Conservation (phyloP, 2,113 vertebrate genomes). For the Diphyllodes magnificus region DNA sequence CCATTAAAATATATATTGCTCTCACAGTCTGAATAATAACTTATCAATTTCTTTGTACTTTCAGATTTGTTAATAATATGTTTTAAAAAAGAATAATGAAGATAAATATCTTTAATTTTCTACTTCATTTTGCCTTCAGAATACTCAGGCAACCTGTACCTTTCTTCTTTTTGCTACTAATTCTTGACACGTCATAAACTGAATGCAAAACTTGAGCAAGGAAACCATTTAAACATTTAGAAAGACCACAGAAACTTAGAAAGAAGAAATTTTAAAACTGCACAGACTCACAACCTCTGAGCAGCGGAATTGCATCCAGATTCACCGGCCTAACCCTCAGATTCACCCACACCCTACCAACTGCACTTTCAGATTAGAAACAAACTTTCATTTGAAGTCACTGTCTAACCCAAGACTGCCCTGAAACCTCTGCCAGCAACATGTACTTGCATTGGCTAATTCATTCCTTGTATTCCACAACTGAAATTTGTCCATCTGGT, state of each 20-base stretch:
- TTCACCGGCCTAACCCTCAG: not conserved
- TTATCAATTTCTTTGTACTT: constrained; percentile 13
- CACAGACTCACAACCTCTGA: not conserved
- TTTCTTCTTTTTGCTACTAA: constrained; percentile 37
- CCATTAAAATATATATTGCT: not conserved
- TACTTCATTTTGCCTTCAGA: constrained; percentile 52
- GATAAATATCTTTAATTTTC: constrained; percentile 73
- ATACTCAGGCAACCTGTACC: not conserved
- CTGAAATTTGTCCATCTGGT: not conserved
- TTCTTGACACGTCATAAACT: not conserved
- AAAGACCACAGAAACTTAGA: not conserved
- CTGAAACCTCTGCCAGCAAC: not conserved
- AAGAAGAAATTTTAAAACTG: not conserved
- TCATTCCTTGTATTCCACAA: not conserved
- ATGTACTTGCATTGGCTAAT: not conserved
- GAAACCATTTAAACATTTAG: not conserved
- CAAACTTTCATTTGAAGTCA: not conserved
- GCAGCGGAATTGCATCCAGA: not conserved
- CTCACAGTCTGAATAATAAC: constrained; percentile 3
- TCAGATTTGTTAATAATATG: constrained; percentile 49
- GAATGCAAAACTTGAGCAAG: constrained; percentile 1
- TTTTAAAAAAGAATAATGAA: constrained; percentile 56
- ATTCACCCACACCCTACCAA: not conserved
- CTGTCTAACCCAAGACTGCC: not conserved
- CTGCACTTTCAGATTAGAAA: not conserved